These are phyloP conservation scores for Enteromius argenteus DNA, from an alignment of 2,797 vertebrate genomes.

Conservation along the genomic window DNA sequence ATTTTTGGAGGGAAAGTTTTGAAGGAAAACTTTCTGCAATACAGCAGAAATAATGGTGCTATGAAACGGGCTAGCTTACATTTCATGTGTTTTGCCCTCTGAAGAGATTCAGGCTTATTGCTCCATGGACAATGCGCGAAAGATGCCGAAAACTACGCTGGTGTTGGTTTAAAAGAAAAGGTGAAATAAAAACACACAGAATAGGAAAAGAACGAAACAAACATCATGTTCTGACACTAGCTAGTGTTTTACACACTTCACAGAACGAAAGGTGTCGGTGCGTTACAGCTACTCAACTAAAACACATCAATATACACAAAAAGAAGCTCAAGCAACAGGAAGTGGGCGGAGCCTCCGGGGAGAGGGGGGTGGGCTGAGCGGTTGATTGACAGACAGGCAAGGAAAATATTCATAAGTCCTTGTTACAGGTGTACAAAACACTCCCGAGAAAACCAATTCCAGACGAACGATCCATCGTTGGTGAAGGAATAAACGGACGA, in stretches of 20 bases:
- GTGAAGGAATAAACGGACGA: not conserved
- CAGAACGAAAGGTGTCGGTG: constrained; percentile 28
- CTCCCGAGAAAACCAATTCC: constrained; percentile 58
- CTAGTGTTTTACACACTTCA: constrained; percentile 26
- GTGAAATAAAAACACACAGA: not conserved
- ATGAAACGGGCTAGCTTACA: constrained; percentile 55
- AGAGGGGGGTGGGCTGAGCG: not conserved
- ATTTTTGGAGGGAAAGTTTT: constrained; percentile 5
- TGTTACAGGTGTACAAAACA: constrained; percentile 11
- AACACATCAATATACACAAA: constrained; percentile 48
- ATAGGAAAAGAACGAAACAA: not conserved
- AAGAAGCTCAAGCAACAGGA: not conserved
- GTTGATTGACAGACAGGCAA: constrained; percentile 17
- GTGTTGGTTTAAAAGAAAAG: constrained; percentile 19
- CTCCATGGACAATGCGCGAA: constrained; percentile 71
- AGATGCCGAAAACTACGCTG: constrained; percentile 3
- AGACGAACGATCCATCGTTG: constrained; percentile 50
- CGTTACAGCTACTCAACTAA: constrained; percentile 53
- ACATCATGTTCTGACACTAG: not conserved
- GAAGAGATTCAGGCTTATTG: constrained; percentile 80
- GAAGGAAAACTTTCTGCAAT: constrained; percentile 1
- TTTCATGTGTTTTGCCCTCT: constrained; percentile 12
- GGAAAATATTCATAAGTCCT: constrained; percentile 53
- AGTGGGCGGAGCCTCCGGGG: constrained; percentile 26
- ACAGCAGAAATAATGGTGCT: constrained; percentile 7